Percentiles rank a stretch among this genome's conserved stretches.
phyloP scores from a whole-genome alignment of 2,113 vertebrate species.

The Pseudorectes ferrugineus region DNA sequence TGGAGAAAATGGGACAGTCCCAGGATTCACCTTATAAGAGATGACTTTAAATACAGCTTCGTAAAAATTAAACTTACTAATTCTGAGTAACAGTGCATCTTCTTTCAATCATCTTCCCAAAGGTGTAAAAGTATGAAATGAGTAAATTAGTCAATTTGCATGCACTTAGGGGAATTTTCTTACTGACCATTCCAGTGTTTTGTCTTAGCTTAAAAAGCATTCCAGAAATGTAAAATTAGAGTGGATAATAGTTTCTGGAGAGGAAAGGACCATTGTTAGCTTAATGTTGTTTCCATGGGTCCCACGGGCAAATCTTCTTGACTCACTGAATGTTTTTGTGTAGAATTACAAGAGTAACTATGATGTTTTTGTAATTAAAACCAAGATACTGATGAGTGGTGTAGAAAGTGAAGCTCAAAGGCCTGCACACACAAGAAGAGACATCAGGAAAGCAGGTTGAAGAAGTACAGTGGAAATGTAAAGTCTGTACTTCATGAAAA shows the following conservation, averaged over 20 bases:
- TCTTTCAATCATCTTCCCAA: neutral
- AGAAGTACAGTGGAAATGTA: neutral
- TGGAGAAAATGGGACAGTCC: neutral
- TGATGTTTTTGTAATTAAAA: neutral
- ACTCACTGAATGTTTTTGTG: neutral
- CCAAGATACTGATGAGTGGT: neutral
- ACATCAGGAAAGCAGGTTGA: neutral
- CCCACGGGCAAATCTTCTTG: neutral
- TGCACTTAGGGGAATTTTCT: neutral
- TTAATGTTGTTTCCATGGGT: neutral
- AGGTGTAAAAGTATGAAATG: neutral
- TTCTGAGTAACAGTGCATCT: neutral
- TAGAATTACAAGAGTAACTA: neutral
- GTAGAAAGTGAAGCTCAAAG: neutral
- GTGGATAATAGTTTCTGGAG: neutral
- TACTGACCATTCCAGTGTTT: neutral
- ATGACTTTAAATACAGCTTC: neutral
- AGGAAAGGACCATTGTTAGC: neutral
- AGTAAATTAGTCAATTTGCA: neutral
- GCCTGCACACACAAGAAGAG: neutral
- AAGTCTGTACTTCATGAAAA: neutral
- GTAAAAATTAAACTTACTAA: neutral
- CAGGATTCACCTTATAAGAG: neutral
- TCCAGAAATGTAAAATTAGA: neutral
- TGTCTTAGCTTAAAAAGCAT: neutral